phyloP scores from a whole-genome alignment of 2,113 vertebrate species.

The Pygoscelis antarcticus region DNA sequence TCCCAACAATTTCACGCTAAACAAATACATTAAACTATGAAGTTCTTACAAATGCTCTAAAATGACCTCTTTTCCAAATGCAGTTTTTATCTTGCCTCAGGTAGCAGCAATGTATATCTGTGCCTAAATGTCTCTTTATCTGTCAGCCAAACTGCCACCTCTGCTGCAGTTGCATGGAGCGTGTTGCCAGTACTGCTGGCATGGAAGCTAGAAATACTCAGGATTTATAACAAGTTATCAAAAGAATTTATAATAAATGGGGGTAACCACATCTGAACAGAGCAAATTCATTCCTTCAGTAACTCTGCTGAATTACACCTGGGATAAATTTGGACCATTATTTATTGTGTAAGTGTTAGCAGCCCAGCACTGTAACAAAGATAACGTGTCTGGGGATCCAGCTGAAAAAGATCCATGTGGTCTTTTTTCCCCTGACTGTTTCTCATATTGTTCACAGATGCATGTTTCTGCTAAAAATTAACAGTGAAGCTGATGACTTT shows the following conservation, averaged over 20 bases:
- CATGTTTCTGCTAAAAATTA: slow-evolving; percentile 28
- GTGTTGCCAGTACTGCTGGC: neutral
- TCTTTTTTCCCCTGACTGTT: neutral
- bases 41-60: neutral
- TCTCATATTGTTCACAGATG: neutral
- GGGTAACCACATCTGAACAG: neutral
- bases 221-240: slow-evolving; percentile 19
- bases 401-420: neutral
- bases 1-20: neutral
- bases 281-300: neutral
- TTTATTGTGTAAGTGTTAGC: neutral
- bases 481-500: neutral
- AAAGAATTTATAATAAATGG: slow-evolving; percentile 28
- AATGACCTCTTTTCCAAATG: neutral
- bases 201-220: neutral
- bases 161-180: neutral
- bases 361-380: neutral
- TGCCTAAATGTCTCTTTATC: neutral
- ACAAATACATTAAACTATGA: neutral
- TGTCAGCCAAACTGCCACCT: neutral
- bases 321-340: slow-evolving; percentile 28
- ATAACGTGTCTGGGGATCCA: neutral
- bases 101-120: neutral
- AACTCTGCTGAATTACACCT: neutral
- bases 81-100: neutral